These are phyloP conservation scores for Sebastes fasciatus DNA, from an alignment of 2,113 vertebrate genomes.

Conservation along the genomic window DNA sequence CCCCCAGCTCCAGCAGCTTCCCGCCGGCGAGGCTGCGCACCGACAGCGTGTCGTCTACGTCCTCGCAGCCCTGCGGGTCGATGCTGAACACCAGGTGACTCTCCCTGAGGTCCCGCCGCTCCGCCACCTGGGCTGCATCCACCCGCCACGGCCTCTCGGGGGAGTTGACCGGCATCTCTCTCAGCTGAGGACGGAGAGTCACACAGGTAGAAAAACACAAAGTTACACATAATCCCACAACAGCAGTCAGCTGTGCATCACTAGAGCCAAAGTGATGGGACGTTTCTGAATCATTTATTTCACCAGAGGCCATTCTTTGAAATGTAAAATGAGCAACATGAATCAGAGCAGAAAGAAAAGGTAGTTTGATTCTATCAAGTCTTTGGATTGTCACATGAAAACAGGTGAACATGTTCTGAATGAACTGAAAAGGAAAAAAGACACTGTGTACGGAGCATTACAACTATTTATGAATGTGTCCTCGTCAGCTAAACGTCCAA, in stretches of 20 bases:
- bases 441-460: too few species aligned
- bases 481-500: too few species aligned
- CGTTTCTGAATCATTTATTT: too few species aligned
- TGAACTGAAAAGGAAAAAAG: too few species aligned
- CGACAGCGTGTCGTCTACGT: slow-evolving; percentile 94
- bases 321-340: neutral
- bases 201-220: neutral
- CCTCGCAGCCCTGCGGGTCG: slow-evolving; percentile 93
- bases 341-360: neutral
- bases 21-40: slow-evolving; percentile 82
- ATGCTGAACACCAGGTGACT: slow-evolving; percentile 96
- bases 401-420: too few species aligned
- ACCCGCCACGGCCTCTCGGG: slow-evolving; percentile 87
- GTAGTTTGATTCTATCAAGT: neutral
- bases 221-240: neutral
- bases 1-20: slow-evolving; percentile 89
- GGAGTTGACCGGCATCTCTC: slow-evolving; percentile 90
- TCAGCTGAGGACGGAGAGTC: slow-evolving; percentile 82
- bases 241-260: neutral
- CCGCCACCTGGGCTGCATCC: slow-evolving; percentile 53
- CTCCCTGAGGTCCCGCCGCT: slow-evolving; percentile 82
- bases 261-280: neutral
- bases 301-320: neutral
- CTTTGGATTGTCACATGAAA: neutral
- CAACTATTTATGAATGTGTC: too few species aligned